Evolutionary conservation across 2,888 invertebrate genomes (phyloP).

Genomic region (Troides oblongomaculatus): DNA sequence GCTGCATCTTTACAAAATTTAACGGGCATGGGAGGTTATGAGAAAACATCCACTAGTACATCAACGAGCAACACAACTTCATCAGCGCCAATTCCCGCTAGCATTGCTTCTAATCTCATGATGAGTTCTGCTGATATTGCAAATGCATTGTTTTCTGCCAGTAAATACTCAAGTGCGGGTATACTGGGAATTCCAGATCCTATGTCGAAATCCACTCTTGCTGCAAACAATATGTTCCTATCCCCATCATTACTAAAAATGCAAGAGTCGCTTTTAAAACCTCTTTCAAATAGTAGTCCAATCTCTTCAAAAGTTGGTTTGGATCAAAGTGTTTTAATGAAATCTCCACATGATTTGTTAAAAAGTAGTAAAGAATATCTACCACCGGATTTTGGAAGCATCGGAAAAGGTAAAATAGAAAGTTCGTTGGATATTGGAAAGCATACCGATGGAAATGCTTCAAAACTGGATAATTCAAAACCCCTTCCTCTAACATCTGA

Average conservation of each 20-base stretch:
- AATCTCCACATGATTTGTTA: conserved; percentile 68
- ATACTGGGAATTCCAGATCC: conserved; percentile 86
- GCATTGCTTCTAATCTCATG: conserved; percentile 81
- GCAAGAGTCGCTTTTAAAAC: conserved; percentile 82
- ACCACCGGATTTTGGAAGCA: conserved; percentile 78
- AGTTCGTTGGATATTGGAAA: conserved; percentile 64
- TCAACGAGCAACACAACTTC: conserved; percentile 73
- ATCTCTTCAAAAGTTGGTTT: conserved; percentile 69
- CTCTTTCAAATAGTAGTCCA: conserved; percentile 80
- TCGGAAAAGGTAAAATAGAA: conserved; percentile 74
- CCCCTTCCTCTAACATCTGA: conserved; percentile 51
- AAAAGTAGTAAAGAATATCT: conserved; percentile 73
- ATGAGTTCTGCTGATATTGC: conserved; percentile 83
- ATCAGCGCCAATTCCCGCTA: conserved; percentile 73
- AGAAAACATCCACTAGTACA: conserved; percentile 72
- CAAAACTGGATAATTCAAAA: conserved; percentile 75
- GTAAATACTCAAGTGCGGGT: conserved; percentile 82
- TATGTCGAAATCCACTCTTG: conserved; percentile 86
- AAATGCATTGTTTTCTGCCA: conserved; percentile 83
- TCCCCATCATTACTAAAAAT: conserved; percentile 87
- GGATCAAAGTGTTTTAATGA: conserved; percentile 69
- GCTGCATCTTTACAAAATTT: conserved; percentile 70
- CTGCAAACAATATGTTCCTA: conserved; percentile 89
- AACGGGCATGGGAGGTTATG: conserved; percentile 64
- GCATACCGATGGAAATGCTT: conserved; percentile 64